phyloP scores from a whole-genome alignment of 2,797 vertebrate genomes.

The Paedocypris micromegethes region DNA sequence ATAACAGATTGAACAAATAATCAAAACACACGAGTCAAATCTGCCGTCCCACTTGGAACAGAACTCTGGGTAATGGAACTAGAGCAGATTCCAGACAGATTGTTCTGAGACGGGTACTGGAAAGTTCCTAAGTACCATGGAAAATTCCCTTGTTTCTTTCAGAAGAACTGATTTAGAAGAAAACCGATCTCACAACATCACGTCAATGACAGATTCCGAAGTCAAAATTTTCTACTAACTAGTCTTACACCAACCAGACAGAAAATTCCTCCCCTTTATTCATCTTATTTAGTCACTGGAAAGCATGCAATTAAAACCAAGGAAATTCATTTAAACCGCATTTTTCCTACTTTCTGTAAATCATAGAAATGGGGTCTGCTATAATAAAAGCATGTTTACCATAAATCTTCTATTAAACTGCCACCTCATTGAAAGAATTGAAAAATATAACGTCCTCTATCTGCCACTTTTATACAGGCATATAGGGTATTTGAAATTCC shows the following conservation, averaged over 20 bases:
- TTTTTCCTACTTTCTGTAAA: conserved; percentile 4
- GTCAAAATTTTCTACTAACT: background rate
- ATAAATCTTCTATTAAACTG: too few species aligned
- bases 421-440: too few species aligned
- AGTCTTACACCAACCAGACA: conserved; percentile 24
- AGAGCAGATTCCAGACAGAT: conserved; percentile 15
- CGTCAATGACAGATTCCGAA: background rate
- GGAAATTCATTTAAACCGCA: conserved; percentile 6
- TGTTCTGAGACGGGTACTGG: conserved; percentile 2
- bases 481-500: too few species aligned
- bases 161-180: conserved; percentile 17
- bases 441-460: too few species aligned
- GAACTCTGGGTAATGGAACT: conserved; percentile 19
- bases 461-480: too few species aligned
- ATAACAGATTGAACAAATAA: conserved; percentile 9
- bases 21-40: conserved; percentile 14
- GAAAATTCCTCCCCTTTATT: background rate
- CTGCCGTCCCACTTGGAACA: conserved; percentile 22
- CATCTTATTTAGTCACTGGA: conserved; percentile 20
- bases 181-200: background rate
- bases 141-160: conserved; percentile 26
- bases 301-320: conserved; percentile 22
- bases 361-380: conserved; percentile 32
- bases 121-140: conserved; percentile 18
- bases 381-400: too few species aligned